Conservation (phyloP, 2,113 vertebrate species). For the Platichthys flesus region DNA sequence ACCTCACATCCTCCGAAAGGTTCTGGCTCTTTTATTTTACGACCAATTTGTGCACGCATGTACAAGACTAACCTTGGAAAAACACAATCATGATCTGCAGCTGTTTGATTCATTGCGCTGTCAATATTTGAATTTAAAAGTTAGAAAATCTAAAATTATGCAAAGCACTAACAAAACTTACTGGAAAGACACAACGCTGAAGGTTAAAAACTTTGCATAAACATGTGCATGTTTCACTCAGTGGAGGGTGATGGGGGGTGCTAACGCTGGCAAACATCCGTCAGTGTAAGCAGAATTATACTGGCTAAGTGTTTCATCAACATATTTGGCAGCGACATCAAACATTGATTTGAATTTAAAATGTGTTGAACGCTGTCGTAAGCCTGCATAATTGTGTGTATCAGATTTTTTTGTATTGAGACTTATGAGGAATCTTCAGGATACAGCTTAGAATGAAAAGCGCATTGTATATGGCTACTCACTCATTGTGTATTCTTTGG, state of each 20-base stretch:
- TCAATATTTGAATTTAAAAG: conserved; percentile 12
- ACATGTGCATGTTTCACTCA: conserved; percentile 14
- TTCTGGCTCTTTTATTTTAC: conserved; percentile 10
- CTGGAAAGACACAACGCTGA: conserved; percentile 5
- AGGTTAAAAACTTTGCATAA: conserved; percentile 25
- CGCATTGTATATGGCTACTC: neutral
- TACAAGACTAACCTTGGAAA: neutral
- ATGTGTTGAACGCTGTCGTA: conserved; percentile 37
- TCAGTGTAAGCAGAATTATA: conserved; percentile 31
- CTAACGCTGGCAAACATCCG: conserved; percentile 33
- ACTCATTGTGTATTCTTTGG: neutral
- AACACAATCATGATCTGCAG: conserved; percentile 1
- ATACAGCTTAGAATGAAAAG: conserved; percentile 22
- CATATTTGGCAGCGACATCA: conserved; percentile 44
- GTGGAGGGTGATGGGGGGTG: neutral
- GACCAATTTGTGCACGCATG: conserved; percentile 12
- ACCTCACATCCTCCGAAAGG: neutral
- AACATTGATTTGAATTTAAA: conserved; percentile 60
- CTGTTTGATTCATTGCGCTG: conserved; percentile 1
- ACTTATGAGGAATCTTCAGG: conserved; percentile 22
- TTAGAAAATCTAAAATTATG: conserved; percentile 16
- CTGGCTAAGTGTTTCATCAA: conserved; percentile 50
- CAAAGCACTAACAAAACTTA: conserved; percentile 16
- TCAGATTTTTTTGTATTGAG: conserved; percentile 27
- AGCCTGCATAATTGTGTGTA: conserved; percentile 39